These are phyloP conservation scores for Kryptopterus vitreolus DNA, from an alignment of 2,797 vertebrate species.

Conservation along the genomic window DNA sequence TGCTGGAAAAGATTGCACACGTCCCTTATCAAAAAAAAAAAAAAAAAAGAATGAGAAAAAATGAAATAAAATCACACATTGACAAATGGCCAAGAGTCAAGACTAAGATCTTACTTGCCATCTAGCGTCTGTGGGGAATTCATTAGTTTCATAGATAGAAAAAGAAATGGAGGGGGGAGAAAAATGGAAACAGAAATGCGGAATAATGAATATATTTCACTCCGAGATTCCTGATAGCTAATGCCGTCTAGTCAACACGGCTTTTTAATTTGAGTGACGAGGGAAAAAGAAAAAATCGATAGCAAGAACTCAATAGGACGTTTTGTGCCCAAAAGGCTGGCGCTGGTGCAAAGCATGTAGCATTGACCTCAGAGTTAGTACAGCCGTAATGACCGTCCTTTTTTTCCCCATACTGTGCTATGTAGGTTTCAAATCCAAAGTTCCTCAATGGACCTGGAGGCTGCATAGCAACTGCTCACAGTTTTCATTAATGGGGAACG, in stretches of 20 bases:
- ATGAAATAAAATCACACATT: neutral
- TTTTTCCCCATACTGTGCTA: neutral
- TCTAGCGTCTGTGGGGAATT: neutral
- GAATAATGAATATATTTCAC: neutral
- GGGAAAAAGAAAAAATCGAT: neutral
- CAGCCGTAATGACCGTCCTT: neutral
- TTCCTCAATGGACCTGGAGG: neutral
- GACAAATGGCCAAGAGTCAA: neutral
- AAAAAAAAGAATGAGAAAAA: neutral
- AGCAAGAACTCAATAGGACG: neutral
- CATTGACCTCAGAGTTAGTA: neutral
- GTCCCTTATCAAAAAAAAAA: conserved; percentile 1
- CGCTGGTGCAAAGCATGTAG: neutral
- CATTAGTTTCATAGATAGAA: neutral
- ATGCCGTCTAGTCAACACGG: neutral
- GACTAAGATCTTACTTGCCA: conserved; percentile 4
- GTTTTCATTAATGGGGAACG: conserved; percentile 9
- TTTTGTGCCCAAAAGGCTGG: neutral
- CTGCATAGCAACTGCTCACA: neutral
- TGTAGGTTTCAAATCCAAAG: neutral
- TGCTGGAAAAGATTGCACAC: conserved; percentile 6
- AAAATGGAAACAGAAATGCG: neutral
- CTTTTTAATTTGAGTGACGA: neutral
- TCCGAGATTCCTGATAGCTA: neutral
- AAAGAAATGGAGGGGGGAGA: neutral